Evolutionary conservation across 2,113 vertebrate species (phyloP), one percentile per base, ranked within the genome.

Genomic region (Brachionichthys hirsutus): DNA sequence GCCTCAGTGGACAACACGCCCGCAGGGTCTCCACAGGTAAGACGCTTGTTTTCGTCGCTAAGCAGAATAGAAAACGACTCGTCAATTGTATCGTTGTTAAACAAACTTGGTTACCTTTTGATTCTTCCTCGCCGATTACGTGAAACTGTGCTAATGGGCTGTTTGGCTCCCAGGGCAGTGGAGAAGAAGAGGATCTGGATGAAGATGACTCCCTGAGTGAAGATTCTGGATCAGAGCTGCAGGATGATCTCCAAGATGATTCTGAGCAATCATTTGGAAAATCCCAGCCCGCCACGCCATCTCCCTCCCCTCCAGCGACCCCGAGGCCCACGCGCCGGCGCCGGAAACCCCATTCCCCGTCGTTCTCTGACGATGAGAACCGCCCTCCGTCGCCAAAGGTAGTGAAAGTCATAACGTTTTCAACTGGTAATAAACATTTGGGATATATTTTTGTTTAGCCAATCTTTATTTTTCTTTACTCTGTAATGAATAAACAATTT

Each of bases 341-440:
- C 11, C 90, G 93, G 75, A 96, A 94, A 77, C 91, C 92, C 44
- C 90, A 87, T 55, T 92, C 94, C 2, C 93, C 94, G 17, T 97
- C 94, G 5, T 94, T 93, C 83, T 96, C 95, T 7, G 95, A 98
- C 67, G 94, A 95, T 67, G 96, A 98, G 84, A 97, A 96, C 75
- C 94, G 92, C 59, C 94, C 94, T 67, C 95, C 95, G 59, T 95
- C 93, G 0, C 94, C 95, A 86, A 98, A 98, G 93, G 96, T 98
- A 73, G 54, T 9, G 6, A 65, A 53, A 49, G 19, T n/a, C 38
- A n/a, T 1, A 0, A 9, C 13, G 9, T 45, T 44, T 44, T 14
- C 2, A 34, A 44, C 9, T 5, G 24, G 8, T 30, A 30, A 30
- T 30, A 30, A n/a, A 30, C 24, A 30, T 30, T 2, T 30, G 1